Base-by-base conservation (phyloP, 2,888 invertebrate species). In the Chironomus riparius region DNA sequence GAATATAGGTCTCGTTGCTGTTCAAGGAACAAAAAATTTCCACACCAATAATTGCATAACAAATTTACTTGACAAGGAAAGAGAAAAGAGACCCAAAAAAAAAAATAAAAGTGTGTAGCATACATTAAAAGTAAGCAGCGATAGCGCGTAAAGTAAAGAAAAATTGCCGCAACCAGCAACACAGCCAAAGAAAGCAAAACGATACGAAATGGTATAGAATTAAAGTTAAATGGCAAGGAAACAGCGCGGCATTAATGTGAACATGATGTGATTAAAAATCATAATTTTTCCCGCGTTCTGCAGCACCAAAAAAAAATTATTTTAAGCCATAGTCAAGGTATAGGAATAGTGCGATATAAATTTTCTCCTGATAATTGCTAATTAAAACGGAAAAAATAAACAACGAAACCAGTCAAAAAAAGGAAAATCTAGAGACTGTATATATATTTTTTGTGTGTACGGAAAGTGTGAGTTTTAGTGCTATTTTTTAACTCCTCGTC, bases 181-280 rank as follows among this genome's bases (percentile, higher is more conserved):
- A 56, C n/a, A 56, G 5, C 7, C 5, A 50, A 56, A 50, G n/a
- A 15, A 50, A 56, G 18, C 56, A 56, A 56, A 56, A 18, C 56
- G 56, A 56, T 56, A 56, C 56, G 38, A 38, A 38, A 38, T 38
- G 56, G 56, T 18, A 56, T 56, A 15, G 62, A 56, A 72, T 61
- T 61, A 72, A 72, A 72, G 62, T 72, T 62, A 62, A 62, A 62
- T 72, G 38, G 56, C 56, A 56, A 56, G 56, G 56, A 56, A 56
- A 56, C 56, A 56, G 56, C 56, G 56, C 56, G 56, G 62, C 18
- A 56, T 61, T 50, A 72, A 72, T 72, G 72, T 56, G 72, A 72
- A 62, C 72, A 72, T 72, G 72, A 56, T 72, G 72, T 72, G 72
- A 72, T 72, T 72, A 72, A 72, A 62, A 72, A 72, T 62, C 61